Evolutionary conservation across 2,888 invertebrate genomes (phyloP).

Genomic region (Volucella zonaria): DNA sequence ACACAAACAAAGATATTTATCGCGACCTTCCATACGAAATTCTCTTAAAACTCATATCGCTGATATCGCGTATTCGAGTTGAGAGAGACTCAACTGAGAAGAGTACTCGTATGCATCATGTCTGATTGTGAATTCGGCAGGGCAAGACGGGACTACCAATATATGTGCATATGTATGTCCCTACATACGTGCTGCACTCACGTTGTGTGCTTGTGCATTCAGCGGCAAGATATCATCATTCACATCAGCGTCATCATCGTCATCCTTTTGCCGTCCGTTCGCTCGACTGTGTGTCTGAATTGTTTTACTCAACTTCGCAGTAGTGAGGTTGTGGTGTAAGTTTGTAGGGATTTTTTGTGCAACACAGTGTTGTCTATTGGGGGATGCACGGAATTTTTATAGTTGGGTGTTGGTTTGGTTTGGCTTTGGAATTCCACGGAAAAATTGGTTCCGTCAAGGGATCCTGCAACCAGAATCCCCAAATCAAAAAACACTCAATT

Average conservation of each 20-base stretch:
- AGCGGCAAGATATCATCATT: conserved; percentile 66
- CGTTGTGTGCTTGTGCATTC: conserved; percentile 46
- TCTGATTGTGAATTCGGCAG: too few relatives aligned
- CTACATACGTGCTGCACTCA: conserved; percentile 5
- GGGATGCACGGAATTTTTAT: conserved; percentile 30
- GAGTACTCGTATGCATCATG: too few relatives aligned
- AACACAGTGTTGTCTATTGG: conserved; percentile 48
- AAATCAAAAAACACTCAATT: too few relatives aligned
- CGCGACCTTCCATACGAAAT: conserved; percentile 64
- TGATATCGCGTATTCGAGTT: conserved; percentile 56
- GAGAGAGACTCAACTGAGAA: too few relatives aligned
- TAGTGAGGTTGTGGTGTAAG: neutral
- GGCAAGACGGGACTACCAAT: too few relatives aligned
- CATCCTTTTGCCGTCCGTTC: conserved; percentile 55
- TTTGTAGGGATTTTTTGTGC: conserved; percentile 50
- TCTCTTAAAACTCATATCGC: conserved; percentile 73
- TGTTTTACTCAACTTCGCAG: neutral
- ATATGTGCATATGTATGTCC: too few relatives aligned
- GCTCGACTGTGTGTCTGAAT: conserved; percentile 2
- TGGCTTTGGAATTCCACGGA: conserved; percentile 36
- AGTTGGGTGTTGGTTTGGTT: conserved; percentile 20
- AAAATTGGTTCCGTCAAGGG: neutral
- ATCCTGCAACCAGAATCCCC: too few relatives aligned
- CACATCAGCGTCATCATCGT: conserved; percentile 68
- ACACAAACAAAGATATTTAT: conserved; percentile 69